Percentiles rank a stretch among this genome's conserved stretches.
Conservation (phyloP, 2,113 vertebrate genomes). For the Callithrix jacchus region DNA sequence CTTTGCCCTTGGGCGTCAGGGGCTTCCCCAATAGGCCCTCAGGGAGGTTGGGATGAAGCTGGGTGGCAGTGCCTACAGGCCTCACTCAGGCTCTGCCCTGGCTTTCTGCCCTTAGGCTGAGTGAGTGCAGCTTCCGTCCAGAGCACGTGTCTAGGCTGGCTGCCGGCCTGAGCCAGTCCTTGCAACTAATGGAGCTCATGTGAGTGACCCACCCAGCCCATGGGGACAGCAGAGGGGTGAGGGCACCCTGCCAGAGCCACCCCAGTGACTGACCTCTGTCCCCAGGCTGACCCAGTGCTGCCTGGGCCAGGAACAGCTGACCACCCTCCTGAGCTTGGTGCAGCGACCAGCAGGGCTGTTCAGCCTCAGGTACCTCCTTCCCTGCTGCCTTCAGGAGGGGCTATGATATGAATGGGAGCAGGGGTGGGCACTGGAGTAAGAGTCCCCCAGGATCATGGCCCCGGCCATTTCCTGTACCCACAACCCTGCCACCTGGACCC, state of each 20-base stretch:
- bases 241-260: background rate
- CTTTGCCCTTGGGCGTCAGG: background rate
- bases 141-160: conserved; percentile 84
- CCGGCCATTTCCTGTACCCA: background rate
- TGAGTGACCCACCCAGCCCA: conserved; percentile 78
- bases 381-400: background rate
- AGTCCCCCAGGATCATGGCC: background rate
- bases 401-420: background rate
- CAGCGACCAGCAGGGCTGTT: conserved; percentile 55
- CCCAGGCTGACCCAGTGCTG: conserved; percentile 80
- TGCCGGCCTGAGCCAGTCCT: conserved; percentile 79
- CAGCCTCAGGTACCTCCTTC: conserved; percentile 77
- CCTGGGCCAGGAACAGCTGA: conserved; percentile 56
- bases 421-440: background rate
- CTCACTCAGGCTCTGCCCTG: background rate
- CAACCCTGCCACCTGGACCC: background rate
- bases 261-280: conserved; percentile 8
- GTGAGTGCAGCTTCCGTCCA: conserved; percentile 80
- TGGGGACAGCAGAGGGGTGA: too few relatives aligned
- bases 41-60: background rate
- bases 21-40: background rate
- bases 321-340: conserved; percentile 65
- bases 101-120: conserved; percentile 82
- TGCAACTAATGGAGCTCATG: conserved; percentile 81
- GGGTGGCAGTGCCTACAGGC: background rate